A percentile compares a stretch with the other conserved stretches of the same genome.
phyloP scores from a whole-genome alignment of 2,888 invertebrate genomes.

The Pediacus dermestoides region DNA sequence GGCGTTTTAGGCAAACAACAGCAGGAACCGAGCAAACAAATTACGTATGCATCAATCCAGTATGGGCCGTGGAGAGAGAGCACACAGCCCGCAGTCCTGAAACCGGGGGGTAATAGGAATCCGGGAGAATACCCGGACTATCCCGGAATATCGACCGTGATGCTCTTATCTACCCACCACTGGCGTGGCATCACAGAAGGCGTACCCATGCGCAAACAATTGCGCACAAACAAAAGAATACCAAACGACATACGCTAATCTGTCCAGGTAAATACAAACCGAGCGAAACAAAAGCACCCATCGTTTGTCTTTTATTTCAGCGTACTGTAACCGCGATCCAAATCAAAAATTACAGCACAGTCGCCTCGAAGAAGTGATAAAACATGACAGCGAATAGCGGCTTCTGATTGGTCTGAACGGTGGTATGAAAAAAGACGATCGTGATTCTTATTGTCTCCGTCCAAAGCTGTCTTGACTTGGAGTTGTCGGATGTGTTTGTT shows the following conservation, averaged over 20 bases:
- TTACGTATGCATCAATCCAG: conserved; percentile 44
- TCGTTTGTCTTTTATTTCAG: conserved; percentile 32
- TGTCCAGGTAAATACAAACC: conserved; percentile 27
- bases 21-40: conserved; percentile 39
- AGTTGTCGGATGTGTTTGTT: conserved; percentile 31
- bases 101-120: conserved; percentile 23
- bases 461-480: conserved; percentile 36
- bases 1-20: conserved; percentile 29
- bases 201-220: conserved; percentile 40
- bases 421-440: conserved; percentile 43
- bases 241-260: conserved; percentile 33
- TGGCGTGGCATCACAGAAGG: conserved; percentile 42
- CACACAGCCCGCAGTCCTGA: conserved; percentile 32
- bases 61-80: conserved; percentile 27
- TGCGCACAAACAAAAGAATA: conserved; percentile 40
- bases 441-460: conserved; percentile 45
- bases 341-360: conserved; percentile 48
- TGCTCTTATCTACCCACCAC: conserved; percentile 44
- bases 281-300: conserved; percentile 31
- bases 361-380: conserved; percentile 50
- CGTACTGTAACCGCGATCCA: conserved; percentile 40
- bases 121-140: conserved; percentile 42
- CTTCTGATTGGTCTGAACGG: conserved; percentile 45
- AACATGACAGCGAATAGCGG: conserved; percentile 49
- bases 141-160: conserved; percentile 46